phyloP scores from a whole-genome alignment of 2,888 invertebrate species.

The Volucella inflata region DNA sequence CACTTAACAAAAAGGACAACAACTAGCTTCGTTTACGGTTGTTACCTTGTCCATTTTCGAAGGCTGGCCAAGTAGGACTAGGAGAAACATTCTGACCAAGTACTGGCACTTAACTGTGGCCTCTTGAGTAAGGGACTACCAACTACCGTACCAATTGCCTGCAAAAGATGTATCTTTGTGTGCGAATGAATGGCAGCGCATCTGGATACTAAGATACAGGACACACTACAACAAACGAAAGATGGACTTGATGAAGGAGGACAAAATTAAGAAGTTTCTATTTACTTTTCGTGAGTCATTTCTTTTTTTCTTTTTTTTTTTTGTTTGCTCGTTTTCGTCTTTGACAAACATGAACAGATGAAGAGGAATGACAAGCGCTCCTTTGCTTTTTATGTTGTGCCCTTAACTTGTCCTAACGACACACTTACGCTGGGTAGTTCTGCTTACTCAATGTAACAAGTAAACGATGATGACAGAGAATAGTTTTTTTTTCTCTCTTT shows the following conservation, averaged over 20 bases:
- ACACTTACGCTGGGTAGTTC: conserved; percentile 55
- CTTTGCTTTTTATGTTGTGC: conserved; percentile 37
- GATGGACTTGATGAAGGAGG: conserved; percentile 64
- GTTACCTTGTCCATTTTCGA: conserved; percentile 69
- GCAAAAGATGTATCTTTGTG: conserved; percentile 28
- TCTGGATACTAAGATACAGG: conserved; percentile 1
- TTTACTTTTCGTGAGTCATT: conserved; percentile 48
- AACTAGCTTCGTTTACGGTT: conserved; percentile 73
- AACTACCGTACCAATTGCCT: conserved; percentile 6
- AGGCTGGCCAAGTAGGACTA: conserved; percentile 26
- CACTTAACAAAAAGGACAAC: conserved; percentile 72
- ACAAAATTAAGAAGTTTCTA: conserved; percentile 70
- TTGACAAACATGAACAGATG: conserved; percentile 48
- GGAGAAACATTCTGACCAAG: conserved; percentile 21
- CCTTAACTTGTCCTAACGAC: conserved; percentile 53
- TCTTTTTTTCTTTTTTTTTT: conserved; percentile 18
- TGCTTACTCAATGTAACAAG: conserved; percentile 62
- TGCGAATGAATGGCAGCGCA: conserved; percentile 32
- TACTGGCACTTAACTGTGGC: conserved; percentile 9
- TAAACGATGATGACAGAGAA: conserved; percentile 63
- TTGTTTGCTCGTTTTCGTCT: conserved; percentile 15
- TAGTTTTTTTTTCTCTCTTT: conserved; percentile 3
- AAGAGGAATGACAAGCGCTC: conserved; percentile 5
- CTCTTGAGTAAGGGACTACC: conserved; percentile 8
- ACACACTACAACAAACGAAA: conserved; percentile 27